These are phyloP conservation scores for Peromyscus leucopus DNA, from an alignment of 2,113 vertebrate genomes.

Conservation along the genomic window DNA sequence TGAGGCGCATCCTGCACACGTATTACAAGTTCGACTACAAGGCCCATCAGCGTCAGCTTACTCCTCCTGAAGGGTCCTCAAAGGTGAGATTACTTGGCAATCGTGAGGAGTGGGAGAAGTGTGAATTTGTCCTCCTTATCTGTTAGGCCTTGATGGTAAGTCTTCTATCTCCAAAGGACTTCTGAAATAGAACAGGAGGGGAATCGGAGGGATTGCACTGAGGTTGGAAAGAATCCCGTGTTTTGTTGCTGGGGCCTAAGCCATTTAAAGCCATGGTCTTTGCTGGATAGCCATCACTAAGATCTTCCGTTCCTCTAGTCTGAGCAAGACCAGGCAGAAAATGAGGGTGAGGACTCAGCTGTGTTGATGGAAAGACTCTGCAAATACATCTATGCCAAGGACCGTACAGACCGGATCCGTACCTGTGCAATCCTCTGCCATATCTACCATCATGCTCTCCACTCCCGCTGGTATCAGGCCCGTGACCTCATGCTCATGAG, in stretches of 20 bases:
- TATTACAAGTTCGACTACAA: conserved; percentile 98
- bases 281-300: neutral
- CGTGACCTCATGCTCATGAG: conserved; percentile 97
- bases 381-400: conserved; percentile 95
- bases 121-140: rapidly evolving
- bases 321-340: conserved; percentile 94
- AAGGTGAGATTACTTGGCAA: conserved; percentile 86
- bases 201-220: neutral
- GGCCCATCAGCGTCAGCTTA: conserved; percentile 91
- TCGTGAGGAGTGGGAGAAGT: neutral
- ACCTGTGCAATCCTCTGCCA: conserved; percentile 96
- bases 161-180: neutral
- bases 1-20: conserved; percentile 94
- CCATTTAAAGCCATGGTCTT: neutral
- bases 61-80: conserved; percentile 89
- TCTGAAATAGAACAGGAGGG: neutral
- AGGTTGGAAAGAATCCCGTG: too few relatives aligned
- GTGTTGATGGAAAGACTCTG: conserved; percentile 94
- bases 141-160: neutral
- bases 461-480: conserved; percentile 96
- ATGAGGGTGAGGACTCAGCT: conserved; percentile 93
- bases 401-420: conserved; percentile 94
- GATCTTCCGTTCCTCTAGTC: conserved; percentile 84
- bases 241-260: neutral
- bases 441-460: conserved; percentile 96